These are phyloP conservation scores for Euzophera pinguis DNA, from an alignment of 2,888 invertebrate species.

Conservation along the genomic window DNA sequence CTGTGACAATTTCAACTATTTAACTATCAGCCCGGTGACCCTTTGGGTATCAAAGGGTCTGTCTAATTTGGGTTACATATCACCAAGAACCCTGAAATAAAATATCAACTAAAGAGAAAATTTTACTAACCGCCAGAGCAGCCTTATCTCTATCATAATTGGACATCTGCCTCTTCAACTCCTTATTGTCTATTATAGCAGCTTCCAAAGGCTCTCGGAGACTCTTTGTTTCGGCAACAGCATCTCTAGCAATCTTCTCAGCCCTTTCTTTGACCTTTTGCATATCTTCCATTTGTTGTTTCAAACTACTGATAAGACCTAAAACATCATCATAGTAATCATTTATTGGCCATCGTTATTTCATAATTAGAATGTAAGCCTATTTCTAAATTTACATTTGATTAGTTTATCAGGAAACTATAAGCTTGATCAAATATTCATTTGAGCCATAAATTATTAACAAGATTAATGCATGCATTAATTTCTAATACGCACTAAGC, in stretches of 20 bases:
- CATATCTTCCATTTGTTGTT: slow-evolving; percentile 87
- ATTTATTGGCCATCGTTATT: no score
- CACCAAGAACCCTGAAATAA: no score
- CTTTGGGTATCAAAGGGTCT: no score
- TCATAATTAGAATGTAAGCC: no score
- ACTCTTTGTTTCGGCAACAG: slow-evolving; percentile 86
- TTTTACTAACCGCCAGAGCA: slow-evolving; percentile 80
- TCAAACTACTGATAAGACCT: slow-evolving; percentile 91
- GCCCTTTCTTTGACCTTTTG: slow-evolving; percentile 87
- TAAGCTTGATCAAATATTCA: neutral
- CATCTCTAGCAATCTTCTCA: slow-evolving; percentile 84
- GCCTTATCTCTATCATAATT: slow-evolving; percentile 93
- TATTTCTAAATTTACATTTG: no score
- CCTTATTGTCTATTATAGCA: slow-evolving; percentile 85
- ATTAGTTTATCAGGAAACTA: no score
- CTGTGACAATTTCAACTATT: no score
- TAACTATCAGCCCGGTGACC: no score
- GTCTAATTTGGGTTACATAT: no score
- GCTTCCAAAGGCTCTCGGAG: slow-evolving; percentile 86
- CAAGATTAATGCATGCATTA: neutral
- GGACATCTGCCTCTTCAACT: slow-evolving; percentile 87
- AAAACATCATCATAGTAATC: neutral
- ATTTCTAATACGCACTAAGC: neutral
- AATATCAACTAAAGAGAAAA: no score
- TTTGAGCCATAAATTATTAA: neutral